Conservation (phyloP, 2,888 invertebrate genomes). For the Papilio gigon region DNA sequence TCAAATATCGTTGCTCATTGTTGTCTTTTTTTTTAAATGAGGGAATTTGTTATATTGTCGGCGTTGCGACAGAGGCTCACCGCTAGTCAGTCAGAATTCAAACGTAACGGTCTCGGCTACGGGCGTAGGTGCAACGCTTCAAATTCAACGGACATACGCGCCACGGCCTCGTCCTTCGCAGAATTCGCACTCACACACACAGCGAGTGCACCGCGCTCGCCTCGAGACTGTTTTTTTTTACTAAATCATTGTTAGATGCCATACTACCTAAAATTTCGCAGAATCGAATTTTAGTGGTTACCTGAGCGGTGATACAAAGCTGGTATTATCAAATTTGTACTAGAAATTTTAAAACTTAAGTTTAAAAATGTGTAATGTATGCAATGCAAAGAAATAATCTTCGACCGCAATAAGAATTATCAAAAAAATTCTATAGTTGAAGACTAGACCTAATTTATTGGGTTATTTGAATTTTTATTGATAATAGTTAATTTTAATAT, state of each 20-base stretch:
- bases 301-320: slow-evolving; percentile 40
- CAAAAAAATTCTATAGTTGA: neutral
- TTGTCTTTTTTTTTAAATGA: neutral
- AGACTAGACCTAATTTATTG: neutral
- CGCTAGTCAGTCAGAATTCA: slow-evolving; percentile 51
- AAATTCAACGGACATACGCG: slow-evolving; percentile 65
- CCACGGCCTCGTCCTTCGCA: slow-evolving; percentile 72
- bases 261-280: slow-evolving; percentile 46
- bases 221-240: slow-evolving; percentile 54
- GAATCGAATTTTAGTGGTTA: slow-evolving; percentile 39
- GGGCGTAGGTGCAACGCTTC: slow-evolving; percentile 54
- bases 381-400: neutral
- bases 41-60: neutral
- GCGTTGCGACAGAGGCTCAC: neutral
- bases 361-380: neutral
- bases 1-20: too few species aligned
- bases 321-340: neutral
- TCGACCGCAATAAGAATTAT: neutral
- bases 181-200: slow-evolving; percentile 77
- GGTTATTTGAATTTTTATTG: neutral
- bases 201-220: slow-evolving; percentile 52
- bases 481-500: neutral
- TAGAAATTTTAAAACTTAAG: neutral
- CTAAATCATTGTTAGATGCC: slow-evolving; percentile 53
- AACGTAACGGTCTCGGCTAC: slow-evolving; percentile 59